A percentile compares a stretch with the other conserved stretches of the same genome.
These are phyloP conservation scores for Dasysyrphus tricinctus DNA, from an alignment of 2,888 invertebrate genomes.

Conservation along the genomic window DNA sequence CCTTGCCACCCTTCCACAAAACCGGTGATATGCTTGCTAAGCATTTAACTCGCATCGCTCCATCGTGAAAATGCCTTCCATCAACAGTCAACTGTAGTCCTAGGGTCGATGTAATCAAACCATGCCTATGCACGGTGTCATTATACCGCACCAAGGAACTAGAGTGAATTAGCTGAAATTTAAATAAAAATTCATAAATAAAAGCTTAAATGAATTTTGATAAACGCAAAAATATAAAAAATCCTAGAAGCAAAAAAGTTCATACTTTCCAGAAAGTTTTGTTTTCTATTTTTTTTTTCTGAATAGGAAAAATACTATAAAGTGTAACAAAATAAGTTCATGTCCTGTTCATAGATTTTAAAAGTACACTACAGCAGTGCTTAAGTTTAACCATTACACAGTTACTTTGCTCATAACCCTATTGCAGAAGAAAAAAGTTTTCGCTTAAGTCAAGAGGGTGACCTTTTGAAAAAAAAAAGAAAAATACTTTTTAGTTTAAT, in stretches of 20 bases:
- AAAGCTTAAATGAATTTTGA: not conserved
- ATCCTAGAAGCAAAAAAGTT: constrained; percentile 20
- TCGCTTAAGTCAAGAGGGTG: constrained; percentile 37
- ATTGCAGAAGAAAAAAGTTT: constrained; percentile 1
- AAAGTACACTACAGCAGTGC: constrained; percentile 9
- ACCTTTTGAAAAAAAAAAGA: constrained; percentile 22
- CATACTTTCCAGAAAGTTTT: not conserved
- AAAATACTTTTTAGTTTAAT: not conserved
- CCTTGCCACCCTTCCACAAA: constrained; percentile 86
- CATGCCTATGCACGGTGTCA: constrained; percentile 85
- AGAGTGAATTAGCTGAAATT: constrained; percentile 84
- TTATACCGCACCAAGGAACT: constrained; percentile 85
- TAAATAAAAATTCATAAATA: constrained; percentile 13
- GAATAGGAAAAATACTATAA: not conserved
- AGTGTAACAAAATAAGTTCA: not conserved
- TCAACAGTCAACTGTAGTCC: constrained; percentile 85
- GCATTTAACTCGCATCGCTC: constrained; percentile 87
- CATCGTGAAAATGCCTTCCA: constrained; percentile 85
- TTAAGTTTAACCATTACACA: constrained; percentile 37
- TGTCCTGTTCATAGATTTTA: constrained; percentile 7
- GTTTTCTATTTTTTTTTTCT: not conserved
- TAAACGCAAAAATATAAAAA: not conserved
- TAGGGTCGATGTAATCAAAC: constrained; percentile 85
- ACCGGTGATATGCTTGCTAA: constrained; percentile 86
- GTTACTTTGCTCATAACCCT: constrained; percentile 10